A percentile compares a stretch with the other conserved stretches of the same genome.
phyloP scores from a whole-genome alignment of 2,888 invertebrate genomes.

The Sarcophaga caerulescens region DNA sequence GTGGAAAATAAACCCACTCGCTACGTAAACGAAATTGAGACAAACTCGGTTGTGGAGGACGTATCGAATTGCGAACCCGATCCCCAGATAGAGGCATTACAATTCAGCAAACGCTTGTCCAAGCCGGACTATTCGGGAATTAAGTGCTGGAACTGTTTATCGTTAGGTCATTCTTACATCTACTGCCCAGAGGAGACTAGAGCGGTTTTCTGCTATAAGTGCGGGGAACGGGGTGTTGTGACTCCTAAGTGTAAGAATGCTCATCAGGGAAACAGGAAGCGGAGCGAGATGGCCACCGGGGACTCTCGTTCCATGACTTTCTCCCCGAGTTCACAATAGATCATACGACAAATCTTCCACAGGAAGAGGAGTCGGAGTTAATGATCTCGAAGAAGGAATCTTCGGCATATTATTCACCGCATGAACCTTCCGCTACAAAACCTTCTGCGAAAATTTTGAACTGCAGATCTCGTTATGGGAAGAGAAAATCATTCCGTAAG shows the following conservation, averaged over 20 bases:
- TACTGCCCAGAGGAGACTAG: constrained; percentile 1
- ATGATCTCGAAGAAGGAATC: too few relatives aligned
- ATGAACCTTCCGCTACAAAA: too few relatives aligned
- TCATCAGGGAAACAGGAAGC: constrained; percentile 23
- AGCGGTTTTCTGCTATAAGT: background rate
- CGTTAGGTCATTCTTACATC: constrained; percentile 14
- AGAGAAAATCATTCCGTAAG: constrained; percentile 1
- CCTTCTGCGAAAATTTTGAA: too few relatives aligned
- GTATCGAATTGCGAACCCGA: too few relatives aligned
- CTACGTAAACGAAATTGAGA: too few relatives aligned
- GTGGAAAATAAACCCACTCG: background rate
- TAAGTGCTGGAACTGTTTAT: constrained; percentile 2
- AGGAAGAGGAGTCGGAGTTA: background rate
- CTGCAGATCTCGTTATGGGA: background rate
- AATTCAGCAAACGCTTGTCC: too few relatives aligned
- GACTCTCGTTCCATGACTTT: background rate
- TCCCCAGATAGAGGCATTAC: too few relatives aligned
- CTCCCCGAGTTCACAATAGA: constrained; percentile 3
- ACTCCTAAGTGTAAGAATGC: background rate
- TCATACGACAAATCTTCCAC: background rate
- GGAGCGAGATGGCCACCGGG: constrained; percentile 15
- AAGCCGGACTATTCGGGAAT: background rate
- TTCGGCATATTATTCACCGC: too few relatives aligned
- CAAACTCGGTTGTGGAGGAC: too few relatives aligned
- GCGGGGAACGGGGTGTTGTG: background rate